Evolutionary conservation across 2,888 invertebrate species (phyloP), one percentile per base, ranked within the genome.

Genomic region (Julus scanicus): DNA sequence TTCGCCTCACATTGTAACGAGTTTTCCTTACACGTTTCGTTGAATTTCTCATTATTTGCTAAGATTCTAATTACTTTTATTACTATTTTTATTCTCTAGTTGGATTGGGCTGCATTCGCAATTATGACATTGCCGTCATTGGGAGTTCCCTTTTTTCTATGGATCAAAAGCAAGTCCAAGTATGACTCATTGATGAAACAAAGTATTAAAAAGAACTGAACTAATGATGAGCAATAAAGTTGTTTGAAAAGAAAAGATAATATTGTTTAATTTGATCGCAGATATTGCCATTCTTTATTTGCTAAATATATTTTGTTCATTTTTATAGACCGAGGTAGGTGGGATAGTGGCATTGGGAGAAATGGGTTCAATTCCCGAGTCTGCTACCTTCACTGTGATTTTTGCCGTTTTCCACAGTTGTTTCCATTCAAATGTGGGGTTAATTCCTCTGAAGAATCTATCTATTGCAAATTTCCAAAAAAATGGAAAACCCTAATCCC

Each of bases 61-160:
- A n/a, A 40, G 40, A n/a, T 40, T 83, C 17, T 84, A 84, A 84
- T 39, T 11, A 3, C 39, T 40, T 84, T n/a, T 29, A 6, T 71
- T 84, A 20, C 40, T 1, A 53, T 29, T 29, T 29, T 89, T 85
- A 90, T 89, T 89, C 92, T 92, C 89, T 91, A 94, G 94, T 91
- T 98, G 89, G 99, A 99, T 93, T 99, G 99, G 99, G 94, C 96
- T 88, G 97, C 98, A 44, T 99, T 99, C 92, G 97, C 97, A 57
- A 95, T 99, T 88, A 98, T 99, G 98, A 97, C 98, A 44, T 94
- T 98, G 89, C 98, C 99, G 6, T 98, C 98, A 2, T 94, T 99
- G 85, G 96, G 96, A 84, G 98, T 99, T 92, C 99, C 99, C 89
- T 97, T 97, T 92, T 95, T 96, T 57, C 94, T 99, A 89, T 99